phyloP scores from a whole-genome alignment of 1,140 invertebrate genomes.

The Drosophila santomea region DNA sequence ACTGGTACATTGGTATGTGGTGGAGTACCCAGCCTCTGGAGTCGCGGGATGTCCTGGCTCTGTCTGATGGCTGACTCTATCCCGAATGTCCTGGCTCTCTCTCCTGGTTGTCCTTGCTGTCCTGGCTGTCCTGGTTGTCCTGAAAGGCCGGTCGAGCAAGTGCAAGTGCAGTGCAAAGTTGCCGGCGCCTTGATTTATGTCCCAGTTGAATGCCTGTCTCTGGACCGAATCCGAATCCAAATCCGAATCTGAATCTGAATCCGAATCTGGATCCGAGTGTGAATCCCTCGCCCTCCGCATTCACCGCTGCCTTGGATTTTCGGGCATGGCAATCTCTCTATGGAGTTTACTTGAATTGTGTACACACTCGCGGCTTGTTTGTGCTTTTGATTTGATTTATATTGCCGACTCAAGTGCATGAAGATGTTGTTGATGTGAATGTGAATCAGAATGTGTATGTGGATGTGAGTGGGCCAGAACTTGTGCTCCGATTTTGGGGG shows the following conservation, averaged over 20 bases:
- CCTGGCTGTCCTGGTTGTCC: constrained; percentile 6
- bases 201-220: constrained; percentile 41
- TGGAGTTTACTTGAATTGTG: constrained; percentile 56
- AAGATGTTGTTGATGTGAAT: constrained; percentile 42
- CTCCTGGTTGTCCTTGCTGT: background rate
- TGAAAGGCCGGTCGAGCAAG: constrained; percentile 21
- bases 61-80: too few species aligned
- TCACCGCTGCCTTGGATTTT: constrained; percentile 24
- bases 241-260: background rate
- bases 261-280: too few species aligned
- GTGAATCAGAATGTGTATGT: background rate
- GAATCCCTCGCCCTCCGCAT: background rate
- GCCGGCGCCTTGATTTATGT: constrained; percentile 62
- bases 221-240: constrained; percentile 2
- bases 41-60: constrained; percentile 1
- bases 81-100: constrained; percentile 1
- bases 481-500: too few species aligned
- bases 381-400: constrained; percentile 64
- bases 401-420: constrained; percentile 56
- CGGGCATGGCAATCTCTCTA: constrained; percentile 46
- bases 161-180: constrained; percentile 62
- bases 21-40: too few species aligned
- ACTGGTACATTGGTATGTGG: constrained; percentile 4
- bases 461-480: constrained; percentile 7
- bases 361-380: constrained; percentile 63